Base-by-base conservation (phyloP, 2,888 invertebrate genomes). In the Drosophila planitibia region DNA sequence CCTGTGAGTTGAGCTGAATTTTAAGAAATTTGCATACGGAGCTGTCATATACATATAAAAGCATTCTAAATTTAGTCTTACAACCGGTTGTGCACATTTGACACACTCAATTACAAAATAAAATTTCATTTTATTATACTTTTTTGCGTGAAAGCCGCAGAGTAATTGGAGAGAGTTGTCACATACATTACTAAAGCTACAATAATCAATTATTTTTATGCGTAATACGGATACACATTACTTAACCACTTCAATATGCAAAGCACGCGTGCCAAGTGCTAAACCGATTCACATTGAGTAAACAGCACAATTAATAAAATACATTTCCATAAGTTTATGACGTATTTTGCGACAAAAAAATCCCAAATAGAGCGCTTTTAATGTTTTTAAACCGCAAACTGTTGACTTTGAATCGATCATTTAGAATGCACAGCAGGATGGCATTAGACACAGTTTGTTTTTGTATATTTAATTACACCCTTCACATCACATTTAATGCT, bases 1-100 rank as follows among this genome's bases (percentile, higher is more conserved):
- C 63, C 63, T 58, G 67, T 57, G 70, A 80, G 60, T 55, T 72
- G 70, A 47, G 52, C 74, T 70, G 69, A 76, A 72, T 61, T 70
- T 81, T 70, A 78, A 74, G 68, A 69, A 78, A 85, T 88, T 88
- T 88, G 76, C 88, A 90, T 90, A 76, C 47, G 49, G n/a, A 62
- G 25, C 67, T 33, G 28, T 22, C 62, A 63, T 25, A 54, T 65
- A 44, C 60, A 72, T 71, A 49, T 53, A 79, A 81, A 84, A 72
- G 64, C 71, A 81, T 69, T 72, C 74, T 81, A 69, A 75, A 74
- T 72, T 75, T 82, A 82, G 65, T 35, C 59, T 14, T 54, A 52
- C 41, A 79, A 74, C 82, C 82, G 79, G 82, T 78, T 78, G 53
- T 12, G 19, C 30, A 62, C 55, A 69, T 57, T 68, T 68, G 51